A percentile compares a stretch with the other conserved stretches of the same genome.
Conservation (phyloP, 2,797 vertebrate genomes). For the Otolemur crassicaudatus region DNA sequence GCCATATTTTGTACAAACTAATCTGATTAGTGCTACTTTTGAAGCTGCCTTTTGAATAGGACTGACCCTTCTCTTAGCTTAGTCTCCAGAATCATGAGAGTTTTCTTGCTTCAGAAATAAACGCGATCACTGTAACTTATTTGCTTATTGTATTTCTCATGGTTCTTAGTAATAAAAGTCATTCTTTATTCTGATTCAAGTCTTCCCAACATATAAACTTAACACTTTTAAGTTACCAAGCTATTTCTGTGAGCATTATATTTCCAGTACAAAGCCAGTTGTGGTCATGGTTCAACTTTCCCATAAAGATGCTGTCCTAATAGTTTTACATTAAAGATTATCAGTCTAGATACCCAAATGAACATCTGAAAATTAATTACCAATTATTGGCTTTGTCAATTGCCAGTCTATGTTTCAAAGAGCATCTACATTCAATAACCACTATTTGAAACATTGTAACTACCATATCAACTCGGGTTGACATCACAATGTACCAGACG, state of each 20-base stretch:
- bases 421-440: background rate
- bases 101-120: constrained; percentile 57
- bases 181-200: constrained; percentile 29
- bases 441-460: background rate
- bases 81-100: constrained; percentile 33
- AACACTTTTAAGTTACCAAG: background rate
- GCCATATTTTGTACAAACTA: background rate
- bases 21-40: constrained; percentile 59
- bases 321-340: background rate
- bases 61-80: constrained; percentile 46
- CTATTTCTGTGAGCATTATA: background rate
- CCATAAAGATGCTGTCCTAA: background rate
- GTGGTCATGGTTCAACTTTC: background rate
- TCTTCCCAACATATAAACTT: background rate
- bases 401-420: background rate
- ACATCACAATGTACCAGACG: background rate
- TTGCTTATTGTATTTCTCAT: constrained; percentile 48
- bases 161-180: constrained; percentile 17
- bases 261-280: background rate
- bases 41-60: constrained; percentile 39
- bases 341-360: background rate
- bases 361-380: background rate
- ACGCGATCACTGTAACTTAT: background rate
- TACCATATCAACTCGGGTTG: background rate
- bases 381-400: background rate